Conservation (phyloP, 2,113 vertebrate species). For the Neodontobutis hainanensis region DNA sequence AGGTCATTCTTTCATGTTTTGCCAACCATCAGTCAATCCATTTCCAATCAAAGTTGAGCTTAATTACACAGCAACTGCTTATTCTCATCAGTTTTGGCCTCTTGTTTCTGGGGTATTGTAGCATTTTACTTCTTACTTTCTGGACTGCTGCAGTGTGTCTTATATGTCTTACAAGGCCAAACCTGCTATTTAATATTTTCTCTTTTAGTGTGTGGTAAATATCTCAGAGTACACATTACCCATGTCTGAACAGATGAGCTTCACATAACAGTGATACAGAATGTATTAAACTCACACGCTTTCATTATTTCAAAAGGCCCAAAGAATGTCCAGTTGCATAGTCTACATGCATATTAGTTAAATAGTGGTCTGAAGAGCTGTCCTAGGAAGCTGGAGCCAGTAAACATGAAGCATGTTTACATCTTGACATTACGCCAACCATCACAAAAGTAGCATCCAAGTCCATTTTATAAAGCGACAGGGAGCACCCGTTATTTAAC, state of each 20-base stretch:
- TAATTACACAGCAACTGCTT: conserved; percentile 79
- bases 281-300: conserved; percentile 13
- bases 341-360: background rate
- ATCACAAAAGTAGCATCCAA: no score
- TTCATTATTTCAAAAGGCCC: conserved; percentile 28
- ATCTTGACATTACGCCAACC: no score
- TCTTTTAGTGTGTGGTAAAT: conserved; percentile 51
- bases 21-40: conserved; percentile 77
- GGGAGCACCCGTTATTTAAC: no score
- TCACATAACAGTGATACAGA: conserved; percentile 46
- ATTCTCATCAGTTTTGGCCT: conserved; percentile 50
- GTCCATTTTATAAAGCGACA: no score
- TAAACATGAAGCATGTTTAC: no score
- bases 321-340: conserved; percentile 12
- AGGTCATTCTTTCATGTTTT: conserved; percentile 81
- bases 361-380: conserved; percentile 4
- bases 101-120: conserved; percentile 49
- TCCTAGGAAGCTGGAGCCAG: background rate
- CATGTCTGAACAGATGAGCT: conserved; percentile 41
- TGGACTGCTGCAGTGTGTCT: conserved; percentile 60
- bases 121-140: conserved; percentile 45
- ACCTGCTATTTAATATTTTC: conserved; percentile 48
- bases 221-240: conserved; percentile 60
- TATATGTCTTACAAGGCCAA: conserved; percentile 51
- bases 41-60: conserved; percentile 77